phyloP scores from a whole-genome alignment of 2,888 invertebrate species.

The Cremastobaeus sp. region DNA sequence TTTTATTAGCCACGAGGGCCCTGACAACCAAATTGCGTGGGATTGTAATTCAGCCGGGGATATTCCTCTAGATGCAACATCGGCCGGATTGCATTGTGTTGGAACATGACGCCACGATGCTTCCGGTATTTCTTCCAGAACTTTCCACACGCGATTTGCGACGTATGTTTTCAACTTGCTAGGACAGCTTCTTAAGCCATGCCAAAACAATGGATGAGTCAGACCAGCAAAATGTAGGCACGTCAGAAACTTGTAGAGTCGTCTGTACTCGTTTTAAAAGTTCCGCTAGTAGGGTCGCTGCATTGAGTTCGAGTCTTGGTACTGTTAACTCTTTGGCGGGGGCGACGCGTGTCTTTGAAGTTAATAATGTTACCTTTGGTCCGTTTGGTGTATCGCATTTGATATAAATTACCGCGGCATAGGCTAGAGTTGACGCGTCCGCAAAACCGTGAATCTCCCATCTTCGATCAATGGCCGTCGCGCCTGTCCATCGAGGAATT shows the following conservation, averaged over 20 bases:
- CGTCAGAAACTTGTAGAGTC: background rate
- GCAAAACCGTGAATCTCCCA: constrained; percentile 14
- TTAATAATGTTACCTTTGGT: background rate
- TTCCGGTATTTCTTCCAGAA: background rate
- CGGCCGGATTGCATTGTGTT: background rate
- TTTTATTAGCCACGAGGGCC: background rate
- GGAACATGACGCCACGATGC: background rate
- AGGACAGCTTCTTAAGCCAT: constrained; percentile 1
- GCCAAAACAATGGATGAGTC: constrained; percentile 9
- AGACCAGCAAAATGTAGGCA: constrained; percentile 1
- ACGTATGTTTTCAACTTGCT: constrained; percentile 9
- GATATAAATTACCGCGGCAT: constrained; percentile 5
- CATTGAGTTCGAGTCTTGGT: constrained; percentile 44
- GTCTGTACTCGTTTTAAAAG: background rate
- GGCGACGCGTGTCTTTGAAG: constrained; percentile 41
- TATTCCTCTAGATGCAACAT: background rate
- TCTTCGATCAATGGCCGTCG: no score
- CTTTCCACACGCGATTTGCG: constrained; percentile 2
- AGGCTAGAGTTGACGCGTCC: constrained; percentile 1
- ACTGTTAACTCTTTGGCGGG: constrained; percentile 37
- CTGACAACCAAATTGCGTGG: background rate
- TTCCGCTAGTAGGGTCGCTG: constrained; percentile 21
- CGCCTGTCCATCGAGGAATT: background rate
- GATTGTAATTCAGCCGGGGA: background rate
- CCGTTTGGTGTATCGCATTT: background rate